phyloP scores from a whole-genome alignment of 2,888 invertebrate species.

The Cheilosia vulpina region DNA sequence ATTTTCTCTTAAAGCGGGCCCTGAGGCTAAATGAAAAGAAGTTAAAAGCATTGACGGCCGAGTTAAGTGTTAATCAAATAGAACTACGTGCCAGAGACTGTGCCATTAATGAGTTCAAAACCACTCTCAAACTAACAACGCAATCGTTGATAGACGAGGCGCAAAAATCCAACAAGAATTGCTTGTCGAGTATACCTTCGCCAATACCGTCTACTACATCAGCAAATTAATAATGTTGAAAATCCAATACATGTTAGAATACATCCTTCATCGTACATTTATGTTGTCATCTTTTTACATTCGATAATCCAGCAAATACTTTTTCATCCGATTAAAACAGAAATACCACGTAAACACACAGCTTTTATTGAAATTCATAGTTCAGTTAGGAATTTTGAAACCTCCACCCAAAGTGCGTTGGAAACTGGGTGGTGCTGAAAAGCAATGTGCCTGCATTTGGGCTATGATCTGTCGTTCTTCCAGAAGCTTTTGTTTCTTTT shows the following conservation, averaged over 20 bases:
- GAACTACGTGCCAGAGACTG: constrained; percentile 81
- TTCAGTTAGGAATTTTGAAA: constrained; percentile 78
- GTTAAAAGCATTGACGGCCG: constrained; percentile 80
- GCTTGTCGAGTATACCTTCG: neutral
- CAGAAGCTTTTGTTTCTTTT: constrained; percentile 80
- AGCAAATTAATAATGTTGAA: neutral
- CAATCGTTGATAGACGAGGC: constrained; percentile 62
- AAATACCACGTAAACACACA: neutral
- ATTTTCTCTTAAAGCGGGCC: constrained; percentile 76
- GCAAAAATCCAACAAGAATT: constrained; percentile 14
- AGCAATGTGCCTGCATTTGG: constrained; percentile 82
- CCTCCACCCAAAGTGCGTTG: constrained; percentile 81
- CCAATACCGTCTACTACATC: neutral
- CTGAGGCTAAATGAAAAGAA: constrained; percentile 79
- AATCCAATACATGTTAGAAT: too few relatives aligned
- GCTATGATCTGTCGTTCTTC: constrained; percentile 81
- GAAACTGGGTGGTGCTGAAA: constrained; percentile 81
- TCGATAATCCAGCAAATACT: too few relatives aligned
- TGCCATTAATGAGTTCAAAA: constrained; percentile 79
- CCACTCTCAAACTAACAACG: constrained; percentile 74
- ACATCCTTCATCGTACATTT: too few relatives aligned
- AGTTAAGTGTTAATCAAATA: constrained; percentile 81
- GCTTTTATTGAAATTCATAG: constrained; percentile 7
- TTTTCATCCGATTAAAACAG: neutral
- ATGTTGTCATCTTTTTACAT: too few relatives aligned